A percentile compares a stretch with the other conserved stretches of the same genome.
Conservation (phyloP, 2,888 invertebrate species). For the Stegana nigrithorax region DNA sequence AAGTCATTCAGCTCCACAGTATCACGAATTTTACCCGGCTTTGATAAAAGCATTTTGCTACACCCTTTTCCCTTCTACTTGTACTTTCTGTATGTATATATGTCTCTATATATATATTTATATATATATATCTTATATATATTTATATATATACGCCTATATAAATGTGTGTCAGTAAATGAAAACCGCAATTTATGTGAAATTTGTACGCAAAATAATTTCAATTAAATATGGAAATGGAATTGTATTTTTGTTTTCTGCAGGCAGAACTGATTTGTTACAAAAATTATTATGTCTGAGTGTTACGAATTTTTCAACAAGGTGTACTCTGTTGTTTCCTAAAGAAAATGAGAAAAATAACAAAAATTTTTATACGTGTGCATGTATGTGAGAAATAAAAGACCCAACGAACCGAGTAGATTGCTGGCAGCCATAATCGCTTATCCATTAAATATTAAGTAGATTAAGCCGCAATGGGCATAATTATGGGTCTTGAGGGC, state of each 20-base stretch:
- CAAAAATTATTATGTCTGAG: neutral
- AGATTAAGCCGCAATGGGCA: too few species aligned
- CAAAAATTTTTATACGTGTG: neutral
- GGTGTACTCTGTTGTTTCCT: neutral
- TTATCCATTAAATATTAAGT: too few species aligned
- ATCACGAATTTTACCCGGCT: slow-evolving; percentile 27
- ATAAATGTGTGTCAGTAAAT: neutral
- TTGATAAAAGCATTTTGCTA: slow-evolving; percentile 20
- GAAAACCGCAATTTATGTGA: neutral
- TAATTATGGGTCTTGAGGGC: slow-evolving; percentile 28
- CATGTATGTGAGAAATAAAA: too few species aligned
- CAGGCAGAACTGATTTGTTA: slow-evolving; percentile 20
- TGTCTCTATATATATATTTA: neutral
- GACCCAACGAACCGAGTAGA: too few species aligned
- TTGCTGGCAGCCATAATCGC: too few species aligned
- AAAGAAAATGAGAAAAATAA: too few species aligned
- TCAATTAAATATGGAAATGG: slow-evolving; percentile 8
- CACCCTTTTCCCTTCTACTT: neutral
- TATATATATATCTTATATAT: neutral
- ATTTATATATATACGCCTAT: neutral
- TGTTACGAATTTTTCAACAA: neutral
- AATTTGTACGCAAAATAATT: slow-evolving; percentile 10
- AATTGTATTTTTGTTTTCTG: slow-evolving; percentile 17
- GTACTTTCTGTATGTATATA: neutral
- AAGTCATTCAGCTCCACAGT: slow-evolving; percentile 30